These are phyloP conservation scores for Catharus minimus DNA, from an alignment of 2,113 vertebrate species.

Conservation along the genomic window DNA sequence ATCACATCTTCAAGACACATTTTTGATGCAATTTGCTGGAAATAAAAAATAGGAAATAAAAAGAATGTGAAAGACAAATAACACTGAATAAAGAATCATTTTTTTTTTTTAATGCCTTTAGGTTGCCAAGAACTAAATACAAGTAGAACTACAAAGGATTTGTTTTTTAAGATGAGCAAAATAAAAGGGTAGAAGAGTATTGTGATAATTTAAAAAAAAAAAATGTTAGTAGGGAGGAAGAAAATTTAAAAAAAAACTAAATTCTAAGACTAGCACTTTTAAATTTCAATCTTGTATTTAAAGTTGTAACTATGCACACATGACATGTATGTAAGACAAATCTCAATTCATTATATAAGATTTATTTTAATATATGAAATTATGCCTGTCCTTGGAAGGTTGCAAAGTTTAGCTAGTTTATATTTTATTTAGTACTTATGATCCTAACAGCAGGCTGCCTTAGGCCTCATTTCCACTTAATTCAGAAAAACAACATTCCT, in stretches of 20 bases:
- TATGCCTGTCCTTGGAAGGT: not conserved
- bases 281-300: not conserved
- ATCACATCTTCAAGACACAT: not conserved
- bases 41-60: not conserved
- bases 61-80: rapidly evolving
- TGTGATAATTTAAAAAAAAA: not conserved
- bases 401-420: slow-evolving; percentile 25
- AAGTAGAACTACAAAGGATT: not conserved
- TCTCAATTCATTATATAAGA: not conserved
- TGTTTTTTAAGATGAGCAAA: not conserved
- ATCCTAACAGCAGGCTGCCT: slow-evolving; percentile 41
- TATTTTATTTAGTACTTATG: slow-evolving; percentile 61
- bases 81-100: not conserved
- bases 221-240: not conserved
- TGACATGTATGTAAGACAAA: not conserved
- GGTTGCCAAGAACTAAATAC: not conserved
- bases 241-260: not conserved
- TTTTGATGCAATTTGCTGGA: not conserved
- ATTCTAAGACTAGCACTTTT: not conserved
- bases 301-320: not conserved
- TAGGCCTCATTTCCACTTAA: slow-evolving; percentile 64
- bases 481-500: slow-evolving; percentile 65
- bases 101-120: not conserved
- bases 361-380: not conserved
- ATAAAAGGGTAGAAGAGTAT: not conserved